Base-by-base conservation (phyloP, 2,113 vertebrate species). In the Cyrtonyx montezumae region DNA sequence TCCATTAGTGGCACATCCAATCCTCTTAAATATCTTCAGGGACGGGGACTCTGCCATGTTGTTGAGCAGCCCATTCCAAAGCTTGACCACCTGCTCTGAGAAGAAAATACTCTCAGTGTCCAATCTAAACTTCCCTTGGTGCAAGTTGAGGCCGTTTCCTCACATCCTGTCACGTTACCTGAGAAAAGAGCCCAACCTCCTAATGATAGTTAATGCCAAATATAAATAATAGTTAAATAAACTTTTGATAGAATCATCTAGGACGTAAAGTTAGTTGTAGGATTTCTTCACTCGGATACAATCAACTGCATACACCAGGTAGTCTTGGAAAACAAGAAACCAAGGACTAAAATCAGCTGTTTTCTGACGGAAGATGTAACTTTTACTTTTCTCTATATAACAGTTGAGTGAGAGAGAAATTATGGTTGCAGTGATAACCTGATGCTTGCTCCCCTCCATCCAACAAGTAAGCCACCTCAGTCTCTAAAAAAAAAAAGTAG, bases 351-450 rank as follows among this genome's bases (percentile, higher is more conserved):
- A 83, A 79, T 73, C 40, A 89, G 13, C 84, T 76, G 37, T 90
- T 88, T 90, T 46, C 79, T 83, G 86, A 61, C 75, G 66, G 90
- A 80, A 66, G 32, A 76, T 58, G 75, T 46, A 75, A 66, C 71
- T 86, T 93, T 36, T 53, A 55, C 43, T 36, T 90, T 86, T 94
- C 34, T 8, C 26, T 65, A 1, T 36, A 1, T 46, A 34, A 46
- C 15, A 75, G 36, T 7, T 42, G 11, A 71, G 37, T 62, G 37
- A 85, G 28, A 85, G n/a, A 61, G 20, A 65, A 80, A 80, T 79
- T 62, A 13, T 0, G 0, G 4, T 42, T 82, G 48, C 28, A 85
- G 5, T 40, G 46, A 66, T 45, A 75, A 22, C n/a, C 25, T 58
- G 62, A 26, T 40, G 26, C 36, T 75, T 51, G 23, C 40, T 78